A percentile compares a stretch with the other conserved stretches of the same genome.
phyloP scores from a whole-genome alignment of 2,888 invertebrate species.

The Rhamnusium bicolor region DNA sequence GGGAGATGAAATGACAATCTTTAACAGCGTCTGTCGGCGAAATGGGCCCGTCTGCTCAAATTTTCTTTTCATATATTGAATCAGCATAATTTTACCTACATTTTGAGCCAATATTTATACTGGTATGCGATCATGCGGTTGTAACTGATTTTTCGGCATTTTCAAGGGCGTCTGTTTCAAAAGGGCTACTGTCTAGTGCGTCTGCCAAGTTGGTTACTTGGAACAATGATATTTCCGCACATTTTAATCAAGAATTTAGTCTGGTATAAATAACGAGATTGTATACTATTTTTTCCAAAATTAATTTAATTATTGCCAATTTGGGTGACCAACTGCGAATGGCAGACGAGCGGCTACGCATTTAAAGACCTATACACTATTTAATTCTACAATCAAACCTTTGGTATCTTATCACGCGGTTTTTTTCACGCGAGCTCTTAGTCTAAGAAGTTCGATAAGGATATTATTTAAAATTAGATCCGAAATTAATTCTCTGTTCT shows the following conservation, averaged over 20 bases:
- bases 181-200: background rate
- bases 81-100: background rate
- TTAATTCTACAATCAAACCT: background rate
- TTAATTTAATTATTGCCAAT: too few species aligned
- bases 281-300: too few species aligned
- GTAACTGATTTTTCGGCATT: background rate
- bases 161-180: background rate
- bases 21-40: background rate
- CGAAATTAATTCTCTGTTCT: too few species aligned
- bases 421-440: background rate
- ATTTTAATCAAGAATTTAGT: background rate
- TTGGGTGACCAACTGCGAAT: too few species aligned
- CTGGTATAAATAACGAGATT: too few species aligned
- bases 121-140: background rate
- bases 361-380: too few species aligned
- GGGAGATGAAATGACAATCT: background rate
- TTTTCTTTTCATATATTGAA: background rate
- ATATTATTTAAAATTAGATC: too few species aligned
- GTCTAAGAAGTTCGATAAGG: too few species aligned
- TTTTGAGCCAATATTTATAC: background rate
- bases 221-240: background rate
- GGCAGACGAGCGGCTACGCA: too few species aligned
- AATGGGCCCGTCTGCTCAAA: background rate
- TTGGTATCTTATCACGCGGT: background rate
- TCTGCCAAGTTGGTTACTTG: background rate